Evolutionary conservation across 2,113 vertebrate species (phyloP).

Genomic region (Synodontis membranacea): DNA sequence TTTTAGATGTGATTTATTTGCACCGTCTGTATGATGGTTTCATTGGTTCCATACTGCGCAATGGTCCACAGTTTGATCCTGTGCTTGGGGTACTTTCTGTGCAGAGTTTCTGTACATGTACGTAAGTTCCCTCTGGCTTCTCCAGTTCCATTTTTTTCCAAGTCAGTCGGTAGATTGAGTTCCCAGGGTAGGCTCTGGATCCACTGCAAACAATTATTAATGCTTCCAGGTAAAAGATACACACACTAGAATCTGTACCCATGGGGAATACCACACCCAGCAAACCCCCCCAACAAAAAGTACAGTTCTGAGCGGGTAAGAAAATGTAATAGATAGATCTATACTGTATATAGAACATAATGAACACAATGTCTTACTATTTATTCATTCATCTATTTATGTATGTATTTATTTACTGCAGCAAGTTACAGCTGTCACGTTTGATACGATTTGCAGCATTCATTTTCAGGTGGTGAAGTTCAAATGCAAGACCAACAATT

Average conservation of each 20-base stretch:
- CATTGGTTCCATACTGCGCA: neutral
- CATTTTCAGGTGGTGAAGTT: neutral
- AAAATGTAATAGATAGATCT: neutral
- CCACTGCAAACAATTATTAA: neutral
- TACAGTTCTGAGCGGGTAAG: neutral
- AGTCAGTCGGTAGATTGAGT: neutral
- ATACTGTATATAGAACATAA: neutral
- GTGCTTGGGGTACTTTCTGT: neutral
- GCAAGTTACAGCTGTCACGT: neutral
- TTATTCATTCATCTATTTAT: too few relatives aligned
- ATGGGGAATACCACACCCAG: too few relatives aligned
- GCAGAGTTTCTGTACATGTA: neutral
- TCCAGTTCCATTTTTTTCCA: neutral
- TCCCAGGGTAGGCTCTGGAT: neutral
- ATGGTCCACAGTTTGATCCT: neutral
- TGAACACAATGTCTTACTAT: neutral
- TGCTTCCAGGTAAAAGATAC: neutral
- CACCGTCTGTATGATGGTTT: neutral
- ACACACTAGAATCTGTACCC: neutral
- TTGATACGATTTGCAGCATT: neutral
- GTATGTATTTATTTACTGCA: too few relatives aligned
- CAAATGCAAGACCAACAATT: constrained; percentile 26
- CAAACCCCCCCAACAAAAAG: neutral
- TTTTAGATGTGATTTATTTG: neutral
- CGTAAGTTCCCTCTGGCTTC: too few relatives aligned